A percentile compares a stretch with the other conserved stretches of the same genome.
phyloP scores from a whole-genome alignment of 2,888 invertebrate species.

The Osmoderma eremita region DNA sequence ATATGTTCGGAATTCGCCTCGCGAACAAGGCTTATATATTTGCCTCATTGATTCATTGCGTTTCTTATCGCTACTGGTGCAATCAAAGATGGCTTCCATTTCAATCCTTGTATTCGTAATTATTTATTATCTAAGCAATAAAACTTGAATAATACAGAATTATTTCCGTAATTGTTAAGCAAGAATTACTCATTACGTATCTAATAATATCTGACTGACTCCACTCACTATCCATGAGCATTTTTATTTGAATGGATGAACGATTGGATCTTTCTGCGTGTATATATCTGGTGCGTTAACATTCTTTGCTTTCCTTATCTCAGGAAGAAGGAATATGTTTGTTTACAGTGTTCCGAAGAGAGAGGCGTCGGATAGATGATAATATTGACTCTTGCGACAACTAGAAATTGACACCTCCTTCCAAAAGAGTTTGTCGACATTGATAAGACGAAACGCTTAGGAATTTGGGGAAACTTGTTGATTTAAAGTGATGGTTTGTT shows the following conservation, averaged over 20 bases:
- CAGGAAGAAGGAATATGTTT: neutral
- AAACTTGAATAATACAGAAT: neutral
- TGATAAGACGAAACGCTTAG: neutral
- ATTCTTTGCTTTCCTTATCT: constrained; percentile 17
- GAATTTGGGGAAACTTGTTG: too few species aligned
- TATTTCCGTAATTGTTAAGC: neutral
- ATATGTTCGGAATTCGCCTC: too few species aligned
- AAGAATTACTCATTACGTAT: constrained; percentile 2
- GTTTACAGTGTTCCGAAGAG: neutral
- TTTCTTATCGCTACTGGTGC: too few species aligned
- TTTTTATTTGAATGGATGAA: neutral
- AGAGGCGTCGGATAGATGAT: constrained; percentile 1
- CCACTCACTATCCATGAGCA: neutral
- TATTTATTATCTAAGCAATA: too few species aligned
- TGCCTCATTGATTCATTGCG: too few species aligned
- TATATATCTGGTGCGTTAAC: neutral
- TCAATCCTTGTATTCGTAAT: too few species aligned
- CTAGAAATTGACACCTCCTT: neutral
- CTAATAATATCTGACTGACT: neutral
- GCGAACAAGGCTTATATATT: too few species aligned
- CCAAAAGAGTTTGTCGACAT: neutral
- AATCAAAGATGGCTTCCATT: too few species aligned
- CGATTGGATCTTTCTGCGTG: neutral
- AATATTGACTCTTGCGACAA: constrained; percentile 5
- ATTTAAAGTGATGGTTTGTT: too few species aligned